Conservation (phyloP, 2,113 vertebrate genomes). For the Plotosus lineatus region DNA sequence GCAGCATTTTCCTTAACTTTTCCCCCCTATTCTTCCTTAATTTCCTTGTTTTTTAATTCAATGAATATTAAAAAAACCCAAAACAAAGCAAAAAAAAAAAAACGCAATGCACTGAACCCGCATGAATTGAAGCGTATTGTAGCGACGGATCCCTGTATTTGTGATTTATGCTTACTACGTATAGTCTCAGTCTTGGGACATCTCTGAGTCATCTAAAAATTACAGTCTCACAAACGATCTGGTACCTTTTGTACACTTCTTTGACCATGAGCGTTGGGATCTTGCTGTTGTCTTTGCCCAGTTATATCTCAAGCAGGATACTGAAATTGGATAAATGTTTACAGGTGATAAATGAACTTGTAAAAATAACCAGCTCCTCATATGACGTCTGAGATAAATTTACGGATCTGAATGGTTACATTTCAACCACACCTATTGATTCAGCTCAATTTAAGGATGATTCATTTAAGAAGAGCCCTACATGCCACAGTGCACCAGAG, state of each 20-base stretch:
- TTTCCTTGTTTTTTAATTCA: too few species aligned
- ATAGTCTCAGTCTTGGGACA: not conserved
- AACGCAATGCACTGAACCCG: too few species aligned
- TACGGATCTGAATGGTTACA: not conserved
- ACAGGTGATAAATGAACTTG: not conserved
- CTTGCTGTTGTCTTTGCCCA: not conserved
- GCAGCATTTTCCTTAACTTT: too few species aligned
- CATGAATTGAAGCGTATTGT: not conserved
- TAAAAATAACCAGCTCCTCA: slow-evolving; percentile 3
- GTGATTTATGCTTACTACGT: not conserved
- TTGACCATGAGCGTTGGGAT: not conserved
- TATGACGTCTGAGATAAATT: not conserved
- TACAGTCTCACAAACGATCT: not conserved
- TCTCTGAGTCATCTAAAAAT: too few species aligned
- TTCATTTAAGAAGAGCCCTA: slow-evolving; percentile 7
- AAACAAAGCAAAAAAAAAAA: too few species aligned
- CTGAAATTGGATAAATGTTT: not conserved
- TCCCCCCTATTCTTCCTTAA: too few species aligned
- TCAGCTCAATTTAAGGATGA: not conserved
- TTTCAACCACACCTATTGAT: slow-evolving; percentile 16
- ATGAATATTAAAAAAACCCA: too few species aligned
- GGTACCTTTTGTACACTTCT: not conserved
- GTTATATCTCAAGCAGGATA: not conserved
- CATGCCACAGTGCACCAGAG: slow-evolving; percentile 1
- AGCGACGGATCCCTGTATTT: not conserved